Percentiles rank a stretch among this genome's conserved stretches.
phyloP scores from a whole-genome alignment of 2,113 vertebrate genomes.

The Hippocampus comes region DNA sequence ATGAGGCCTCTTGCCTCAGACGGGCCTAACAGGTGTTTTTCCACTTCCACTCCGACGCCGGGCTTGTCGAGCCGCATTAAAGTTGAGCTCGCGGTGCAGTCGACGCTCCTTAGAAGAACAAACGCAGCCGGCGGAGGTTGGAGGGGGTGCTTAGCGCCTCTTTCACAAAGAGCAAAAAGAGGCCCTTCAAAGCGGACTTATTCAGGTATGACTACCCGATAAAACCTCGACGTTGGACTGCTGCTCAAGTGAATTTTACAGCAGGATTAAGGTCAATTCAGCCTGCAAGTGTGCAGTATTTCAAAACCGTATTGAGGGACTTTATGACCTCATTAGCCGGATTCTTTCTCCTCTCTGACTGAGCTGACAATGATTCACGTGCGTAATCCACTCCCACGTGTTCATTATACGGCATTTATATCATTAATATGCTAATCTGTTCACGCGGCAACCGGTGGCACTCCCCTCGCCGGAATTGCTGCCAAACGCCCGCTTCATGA shows the following conservation, averaged over 20 bases:
- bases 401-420: conserved; percentile 70
- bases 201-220: conserved; percentile 5
- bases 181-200: conserved; percentile 5
- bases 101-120: conserved; percentile 52
- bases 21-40: conserved; percentile 40
- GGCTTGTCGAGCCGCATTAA: conserved; percentile 45
- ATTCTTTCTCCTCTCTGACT: conserved; percentile 45
- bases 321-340: conserved; percentile 59
- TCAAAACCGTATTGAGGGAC: conserved; percentile 24
- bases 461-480: conserved; percentile 31
- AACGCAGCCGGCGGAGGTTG: conserved; percentile 5
- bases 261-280: conserved; percentile 5
- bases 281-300: not conserved
- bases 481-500: conserved; percentile 61
- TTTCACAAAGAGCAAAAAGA: conserved; percentile 1
- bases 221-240: conserved; percentile 9
- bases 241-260: not conserved
- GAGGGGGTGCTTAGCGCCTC: not conserved
- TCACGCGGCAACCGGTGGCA: conserved; percentile 39
- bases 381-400: conserved; percentile 56
- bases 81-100: conserved; percentile 21
- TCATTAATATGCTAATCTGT: conserved; percentile 72
- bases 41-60: conserved; percentile 36
- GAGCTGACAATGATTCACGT: conserved; percentile 56
- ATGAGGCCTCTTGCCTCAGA: conserved; percentile 17